A percentile compares a stretch with the other conserved stretches of the same genome.
Evolutionary conservation across 1,140 invertebrate genomes (phyloP).

Genomic region (Leptopilina boulardi): DNA sequence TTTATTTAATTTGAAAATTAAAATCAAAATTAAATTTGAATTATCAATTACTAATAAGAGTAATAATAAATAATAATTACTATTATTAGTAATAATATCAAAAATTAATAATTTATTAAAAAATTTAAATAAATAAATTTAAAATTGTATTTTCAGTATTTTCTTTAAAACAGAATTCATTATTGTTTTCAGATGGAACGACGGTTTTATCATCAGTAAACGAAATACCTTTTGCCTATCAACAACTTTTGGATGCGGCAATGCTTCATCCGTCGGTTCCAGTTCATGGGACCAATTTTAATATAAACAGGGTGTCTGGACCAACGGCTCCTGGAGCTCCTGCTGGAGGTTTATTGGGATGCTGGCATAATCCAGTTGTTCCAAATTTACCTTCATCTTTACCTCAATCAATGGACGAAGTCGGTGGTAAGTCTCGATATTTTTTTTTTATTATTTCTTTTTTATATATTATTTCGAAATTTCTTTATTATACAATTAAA

Average conservation of each 20-base stretch:
- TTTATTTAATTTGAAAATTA: background rate
- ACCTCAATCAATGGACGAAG: conserved; percentile 68
- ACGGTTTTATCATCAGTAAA: conserved; percentile 63
- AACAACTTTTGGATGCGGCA: conserved; percentile 73
- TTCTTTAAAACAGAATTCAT: background rate
- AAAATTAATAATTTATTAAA: conserved; percentile 35
- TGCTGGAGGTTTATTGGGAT: conserved; percentile 62
- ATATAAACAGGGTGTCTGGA: conserved; percentile 64
- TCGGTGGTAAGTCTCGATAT: conserved; percentile 66
- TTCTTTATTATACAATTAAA: too few relatives aligned
- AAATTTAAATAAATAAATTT: too few relatives aligned
- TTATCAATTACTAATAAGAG: too few relatives aligned
- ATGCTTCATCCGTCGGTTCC: conserved; percentile 67
- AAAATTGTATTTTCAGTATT: background rate
- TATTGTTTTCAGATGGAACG: conserved; percentile 59
- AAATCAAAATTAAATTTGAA: too few relatives aligned
- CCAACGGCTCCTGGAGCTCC: conserved; percentile 61
- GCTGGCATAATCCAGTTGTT: conserved; percentile 67
- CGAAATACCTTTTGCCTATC: conserved; percentile 69
- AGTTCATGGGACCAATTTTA: conserved; percentile 61
- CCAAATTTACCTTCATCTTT: conserved; percentile 55
- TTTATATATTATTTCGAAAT: too few relatives aligned
- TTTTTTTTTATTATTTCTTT: background rate
- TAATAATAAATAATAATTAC: too few relatives aligned
- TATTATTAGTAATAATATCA: too few relatives aligned